Conservation (phyloP, 1,140 invertebrate genomes). For the Drosophila micromelanica region DNA sequence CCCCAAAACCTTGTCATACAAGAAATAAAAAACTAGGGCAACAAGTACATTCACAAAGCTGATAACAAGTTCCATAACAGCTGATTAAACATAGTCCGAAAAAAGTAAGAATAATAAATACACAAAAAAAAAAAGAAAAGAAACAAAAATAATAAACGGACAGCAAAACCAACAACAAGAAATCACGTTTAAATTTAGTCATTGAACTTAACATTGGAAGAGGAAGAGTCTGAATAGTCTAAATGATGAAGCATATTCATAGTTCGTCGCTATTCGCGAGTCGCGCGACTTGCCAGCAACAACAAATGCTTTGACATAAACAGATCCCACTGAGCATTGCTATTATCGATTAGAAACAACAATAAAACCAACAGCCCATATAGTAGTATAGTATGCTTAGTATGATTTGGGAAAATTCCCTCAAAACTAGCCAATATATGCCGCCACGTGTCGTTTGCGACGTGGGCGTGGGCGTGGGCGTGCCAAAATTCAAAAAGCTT, state of each 20-base stretch:
- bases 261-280: not conserved
- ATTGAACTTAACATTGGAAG: conserved; percentile 69
- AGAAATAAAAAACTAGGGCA: conserved; percentile 64
- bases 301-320: conserved; percentile 21
- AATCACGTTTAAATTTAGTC: conserved; percentile 69
- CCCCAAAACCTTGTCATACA: conserved; percentile 17
- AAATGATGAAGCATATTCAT: conserved; percentile 13
- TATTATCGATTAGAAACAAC: conserved; percentile 37
- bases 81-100: conserved; percentile 65
- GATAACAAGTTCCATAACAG: conserved; percentile 50
- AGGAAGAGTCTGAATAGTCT: conserved; percentile 4
- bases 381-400: too few relatives aligned
- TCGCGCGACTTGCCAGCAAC: conserved; percentile 32
- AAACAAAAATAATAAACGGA: not conserved
- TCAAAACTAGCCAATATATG: too few relatives aligned
- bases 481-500: too few relatives aligned
- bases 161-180: conserved; percentile 38
- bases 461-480: too few relatives aligned
- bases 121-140: conserved; percentile 10
- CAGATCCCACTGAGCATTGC: conserved; percentile 31
- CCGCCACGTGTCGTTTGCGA: too few relatives aligned
- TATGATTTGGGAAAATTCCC: too few relatives aligned
- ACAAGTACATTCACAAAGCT: conserved; percentile 44
- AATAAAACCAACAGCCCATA: conserved; percentile 14
- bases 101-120: conserved; percentile 17